Evolutionary conservation across 2,113 vertebrate species (phyloP).

Genomic region (Pterophyllum scalare): DNA sequence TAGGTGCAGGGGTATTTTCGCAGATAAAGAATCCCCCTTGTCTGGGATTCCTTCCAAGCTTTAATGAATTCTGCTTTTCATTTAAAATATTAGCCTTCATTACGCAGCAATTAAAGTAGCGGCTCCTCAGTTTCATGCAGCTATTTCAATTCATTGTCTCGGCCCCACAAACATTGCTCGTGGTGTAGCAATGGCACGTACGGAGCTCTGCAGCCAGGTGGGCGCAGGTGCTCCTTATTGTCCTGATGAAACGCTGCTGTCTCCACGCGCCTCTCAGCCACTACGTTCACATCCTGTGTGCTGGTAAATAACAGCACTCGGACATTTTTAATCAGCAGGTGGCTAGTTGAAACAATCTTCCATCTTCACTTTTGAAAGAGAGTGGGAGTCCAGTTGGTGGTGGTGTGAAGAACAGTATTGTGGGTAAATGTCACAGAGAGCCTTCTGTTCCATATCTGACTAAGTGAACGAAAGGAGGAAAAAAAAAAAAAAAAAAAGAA

Average conservation of each 20-base stretch:
- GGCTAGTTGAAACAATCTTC: slow-evolving; percentile 65
- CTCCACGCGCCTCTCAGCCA: slow-evolving; percentile 26
- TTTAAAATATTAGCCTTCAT: background rate
- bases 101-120: background rate
- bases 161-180: background rate
- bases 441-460: slow-evolving; percentile 79
- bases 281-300: slow-evolving; percentile 44
- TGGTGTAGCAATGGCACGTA: background rate
- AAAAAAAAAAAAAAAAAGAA: slow-evolving; percentile 15
- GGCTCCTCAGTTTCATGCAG: background rate
- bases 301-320: slow-evolving; percentile 33
- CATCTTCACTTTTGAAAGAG: slow-evolving; percentile 61
- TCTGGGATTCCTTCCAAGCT: background rate
- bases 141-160: background rate
- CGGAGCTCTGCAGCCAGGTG: background rate
- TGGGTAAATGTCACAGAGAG: slow-evolving; percentile 82
- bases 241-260: slow-evolving; percentile 45
- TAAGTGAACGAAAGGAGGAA: slow-evolving; percentile 50
- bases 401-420: slow-evolving; percentile 81
- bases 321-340: slow-evolving; percentile 65
- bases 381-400: slow-evolving; percentile 80
- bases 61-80: background rate
- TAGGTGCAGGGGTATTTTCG: background rate
- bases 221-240: slow-evolving; percentile 48
- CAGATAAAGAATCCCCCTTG: background rate